Conservation (phyloP, 2,888 invertebrate genomes). For the Thereva nobilitata region DNA sequence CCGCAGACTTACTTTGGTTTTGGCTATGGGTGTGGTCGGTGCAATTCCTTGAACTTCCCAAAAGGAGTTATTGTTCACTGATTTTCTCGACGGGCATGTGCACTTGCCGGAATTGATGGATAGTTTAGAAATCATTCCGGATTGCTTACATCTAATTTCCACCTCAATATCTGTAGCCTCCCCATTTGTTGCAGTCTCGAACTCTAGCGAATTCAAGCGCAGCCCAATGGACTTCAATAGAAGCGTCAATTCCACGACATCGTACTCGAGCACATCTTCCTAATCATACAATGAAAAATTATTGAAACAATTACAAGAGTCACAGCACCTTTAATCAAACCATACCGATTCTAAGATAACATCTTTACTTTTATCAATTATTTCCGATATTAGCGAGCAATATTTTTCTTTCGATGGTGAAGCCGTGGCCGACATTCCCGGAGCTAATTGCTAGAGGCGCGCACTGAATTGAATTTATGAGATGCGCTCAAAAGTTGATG, state of each 20-base stretch:
- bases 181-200: conserved; percentile 20
- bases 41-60: conserved; percentile 42
- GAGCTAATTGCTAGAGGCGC: not conserved
- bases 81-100: conserved; percentile 38
- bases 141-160: conserved; percentile 39
- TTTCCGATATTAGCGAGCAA: conserved; percentile 39
- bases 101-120: conserved; percentile 32
- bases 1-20: conserved; percentile 26
- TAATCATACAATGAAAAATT: conserved; percentile 2
- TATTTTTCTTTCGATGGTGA: conserved; percentile 38
- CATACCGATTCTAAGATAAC: conserved; percentile 37
- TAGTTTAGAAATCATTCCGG: conserved; percentile 40
- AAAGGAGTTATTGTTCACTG: conserved; percentile 41
- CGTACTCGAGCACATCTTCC: conserved; percentile 39
- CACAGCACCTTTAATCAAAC: not conserved
- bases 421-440: conserved; percentile 32
- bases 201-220: conserved; percentile 40
- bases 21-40: conserved; percentile 33
- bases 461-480: conserved; percentile 12
- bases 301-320: not conserved
- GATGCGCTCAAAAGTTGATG: conserved; percentile 19
- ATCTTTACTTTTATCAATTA: conserved; percentile 40
- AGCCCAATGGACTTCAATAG: conserved; percentile 42
- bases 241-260: conserved; percentile 41
- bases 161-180: conserved; percentile 32